phyloP scores from a whole-genome alignment of 2,797 vertebrate genomes.

The Scolopax bukidnonensis region DNA sequence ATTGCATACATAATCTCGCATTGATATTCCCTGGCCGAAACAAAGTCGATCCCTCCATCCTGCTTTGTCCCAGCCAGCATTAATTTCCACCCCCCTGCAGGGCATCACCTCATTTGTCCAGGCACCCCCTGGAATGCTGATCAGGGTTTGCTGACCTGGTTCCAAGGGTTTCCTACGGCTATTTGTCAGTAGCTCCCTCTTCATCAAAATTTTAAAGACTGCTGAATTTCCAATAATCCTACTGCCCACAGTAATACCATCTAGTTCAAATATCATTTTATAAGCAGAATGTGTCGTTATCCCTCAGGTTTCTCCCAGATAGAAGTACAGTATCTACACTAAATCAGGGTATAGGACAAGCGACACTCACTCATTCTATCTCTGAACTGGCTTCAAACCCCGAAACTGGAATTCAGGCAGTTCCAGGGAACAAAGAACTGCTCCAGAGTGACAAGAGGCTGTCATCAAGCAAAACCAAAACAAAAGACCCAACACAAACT shows the following conservation, averaged over 20 bases:
- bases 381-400: background rate
- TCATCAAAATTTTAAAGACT: background rate
- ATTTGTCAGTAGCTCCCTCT: background rate
- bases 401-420: background rate
- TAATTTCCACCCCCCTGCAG: accelerated
- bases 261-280: background rate
- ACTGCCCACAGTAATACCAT: background rate
- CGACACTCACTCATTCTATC: background rate
- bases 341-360: background rate
- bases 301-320: background rate
- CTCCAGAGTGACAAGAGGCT: background rate
- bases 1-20: background rate
- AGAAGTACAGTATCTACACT: background rate
- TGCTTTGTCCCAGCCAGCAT: accelerated
- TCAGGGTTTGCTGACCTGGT: background rate
- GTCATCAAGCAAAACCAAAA: background rate
- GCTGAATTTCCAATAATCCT: background rate
- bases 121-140: background rate
- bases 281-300: accelerated
- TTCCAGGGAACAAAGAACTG: background rate
- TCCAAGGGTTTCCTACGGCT: background rate
- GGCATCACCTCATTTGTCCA: accelerated
- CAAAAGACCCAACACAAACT: background rate
- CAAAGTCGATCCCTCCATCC: background rate
- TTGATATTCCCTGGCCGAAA: background rate